Evolutionary conservation across 1,140 invertebrate genomes (phyloP).

Genomic region (Bilobella aurantiaca): DNA sequence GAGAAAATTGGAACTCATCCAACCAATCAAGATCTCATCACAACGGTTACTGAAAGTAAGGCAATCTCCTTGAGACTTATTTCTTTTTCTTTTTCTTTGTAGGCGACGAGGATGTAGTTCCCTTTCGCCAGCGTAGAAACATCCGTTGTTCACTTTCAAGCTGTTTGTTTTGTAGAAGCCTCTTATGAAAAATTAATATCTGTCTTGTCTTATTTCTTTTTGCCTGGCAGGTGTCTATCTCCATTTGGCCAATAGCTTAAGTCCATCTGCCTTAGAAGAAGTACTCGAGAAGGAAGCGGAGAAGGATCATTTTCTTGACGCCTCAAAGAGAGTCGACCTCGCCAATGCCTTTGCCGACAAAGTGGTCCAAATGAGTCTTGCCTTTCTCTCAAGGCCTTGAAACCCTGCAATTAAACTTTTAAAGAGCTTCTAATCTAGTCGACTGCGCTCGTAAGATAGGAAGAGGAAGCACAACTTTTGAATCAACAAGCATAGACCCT

Average conservation of each 20-base stretch:
- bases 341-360: constrained; percentile 1
- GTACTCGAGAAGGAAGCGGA: constrained; percentile 31
- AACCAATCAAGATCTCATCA: constrained; percentile 24
- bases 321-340: not conserved
- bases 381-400: not conserved
- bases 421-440: no score
- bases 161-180: no score
- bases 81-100: not conserved
- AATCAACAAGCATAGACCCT: no score
- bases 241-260: constrained; percentile 30
- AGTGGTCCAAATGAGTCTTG: not conserved
- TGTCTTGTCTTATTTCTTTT: no score
- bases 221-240: constrained; percentile 34
- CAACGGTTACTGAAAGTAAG: constrained; percentile 34
- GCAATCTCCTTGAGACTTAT: constrained; percentile 1
- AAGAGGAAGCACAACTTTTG: no score
- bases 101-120: no score
- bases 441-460: no score
- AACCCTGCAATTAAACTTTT: not conserved
- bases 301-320: constrained; percentile 11
- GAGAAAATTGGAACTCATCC: constrained; percentile 24
- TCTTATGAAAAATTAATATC: no score
- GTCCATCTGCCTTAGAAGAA: constrained; percentile 24
- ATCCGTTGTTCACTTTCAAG: no score
- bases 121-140: no score